Evolutionary conservation across 2,888 invertebrate genomes (phyloP).

Genomic region (Epirrhoe alternata): DNA sequence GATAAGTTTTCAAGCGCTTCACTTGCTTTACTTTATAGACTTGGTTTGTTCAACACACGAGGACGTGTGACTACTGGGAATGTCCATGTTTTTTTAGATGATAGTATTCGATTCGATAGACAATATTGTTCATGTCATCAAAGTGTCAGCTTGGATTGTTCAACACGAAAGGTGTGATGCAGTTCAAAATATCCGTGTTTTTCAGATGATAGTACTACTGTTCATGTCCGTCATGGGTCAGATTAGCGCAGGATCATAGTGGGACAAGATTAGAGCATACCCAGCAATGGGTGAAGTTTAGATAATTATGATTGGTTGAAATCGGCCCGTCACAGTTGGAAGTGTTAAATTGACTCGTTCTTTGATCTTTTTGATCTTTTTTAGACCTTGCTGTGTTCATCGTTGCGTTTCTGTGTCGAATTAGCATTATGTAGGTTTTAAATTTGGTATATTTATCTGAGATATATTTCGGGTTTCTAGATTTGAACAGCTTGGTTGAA

Average conservation of each 20-base stretch:
- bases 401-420: constrained; percentile 8
- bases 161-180: too few species aligned
- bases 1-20: constrained; percentile 13
- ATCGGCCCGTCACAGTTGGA: neutral
- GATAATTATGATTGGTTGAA: too few species aligned
- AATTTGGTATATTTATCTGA: neutral
- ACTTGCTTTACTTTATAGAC: neutral
- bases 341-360: neutral
- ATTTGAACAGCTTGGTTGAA: too few species aligned
- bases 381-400: constrained; percentile 4
- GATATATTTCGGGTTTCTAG: neutral
- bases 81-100: neutral
- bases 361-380: constrained; percentile 5
- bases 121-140: too few species aligned
- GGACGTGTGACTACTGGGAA: neutral
- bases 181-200: too few species aligned
- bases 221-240: too few species aligned
- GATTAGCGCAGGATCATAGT: too few species aligned
- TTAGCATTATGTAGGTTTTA: neutral
- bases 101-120: too few species aligned
- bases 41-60: neutral
- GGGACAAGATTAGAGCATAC: too few species aligned
- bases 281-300: too few species aligned
- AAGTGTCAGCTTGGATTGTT: too few species aligned
- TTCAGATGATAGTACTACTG: too few species aligned